Evolutionary conservation across 1,140 invertebrate genomes (phyloP).

Genomic region (Colletes gigas): DNA sequence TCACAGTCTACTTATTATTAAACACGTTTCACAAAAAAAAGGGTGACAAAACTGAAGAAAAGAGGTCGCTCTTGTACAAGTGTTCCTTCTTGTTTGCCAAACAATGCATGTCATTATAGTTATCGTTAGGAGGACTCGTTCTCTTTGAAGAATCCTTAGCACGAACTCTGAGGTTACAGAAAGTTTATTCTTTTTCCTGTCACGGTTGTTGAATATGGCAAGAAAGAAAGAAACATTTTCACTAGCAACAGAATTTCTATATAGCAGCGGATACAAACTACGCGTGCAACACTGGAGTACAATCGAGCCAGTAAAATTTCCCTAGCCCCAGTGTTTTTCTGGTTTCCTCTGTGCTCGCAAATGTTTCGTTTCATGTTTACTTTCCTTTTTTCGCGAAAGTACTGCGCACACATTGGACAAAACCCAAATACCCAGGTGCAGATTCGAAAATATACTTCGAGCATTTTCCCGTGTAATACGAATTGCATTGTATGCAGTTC

Average conservation of each 20-base stretch:
- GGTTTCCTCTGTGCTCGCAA: not conserved
- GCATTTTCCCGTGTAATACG: not conserved
- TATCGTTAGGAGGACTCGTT: not conserved
- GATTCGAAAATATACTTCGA: constrained; percentile 11
- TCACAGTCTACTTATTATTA: no score
- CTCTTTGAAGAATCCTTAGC: not conserved
- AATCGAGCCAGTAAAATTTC: not conserved
- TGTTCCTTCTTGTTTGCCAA: not conserved
- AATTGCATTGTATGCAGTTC: not conserved
- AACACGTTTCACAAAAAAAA: not conserved
- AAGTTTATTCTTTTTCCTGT: not conserved
- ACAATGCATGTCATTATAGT: not conserved
- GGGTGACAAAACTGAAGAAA: no score
- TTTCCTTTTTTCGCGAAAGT: constrained; percentile 21
- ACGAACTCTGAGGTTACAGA: not conserved
- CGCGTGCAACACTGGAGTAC: not conserved
- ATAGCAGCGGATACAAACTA: not conserved
- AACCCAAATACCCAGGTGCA: constrained; percentile 8
- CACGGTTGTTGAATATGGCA: not conserved
- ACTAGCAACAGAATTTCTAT: not conserved
- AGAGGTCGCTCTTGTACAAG: not conserved
- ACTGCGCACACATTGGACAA: not conserved
- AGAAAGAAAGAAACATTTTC: not conserved
- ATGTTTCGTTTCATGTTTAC: not conserved
- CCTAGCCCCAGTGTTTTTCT: not conserved